Base-by-base conservation (phyloP, 1,140 invertebrate genomes). In the Scaptodrosophila lebanonensis region DNA sequence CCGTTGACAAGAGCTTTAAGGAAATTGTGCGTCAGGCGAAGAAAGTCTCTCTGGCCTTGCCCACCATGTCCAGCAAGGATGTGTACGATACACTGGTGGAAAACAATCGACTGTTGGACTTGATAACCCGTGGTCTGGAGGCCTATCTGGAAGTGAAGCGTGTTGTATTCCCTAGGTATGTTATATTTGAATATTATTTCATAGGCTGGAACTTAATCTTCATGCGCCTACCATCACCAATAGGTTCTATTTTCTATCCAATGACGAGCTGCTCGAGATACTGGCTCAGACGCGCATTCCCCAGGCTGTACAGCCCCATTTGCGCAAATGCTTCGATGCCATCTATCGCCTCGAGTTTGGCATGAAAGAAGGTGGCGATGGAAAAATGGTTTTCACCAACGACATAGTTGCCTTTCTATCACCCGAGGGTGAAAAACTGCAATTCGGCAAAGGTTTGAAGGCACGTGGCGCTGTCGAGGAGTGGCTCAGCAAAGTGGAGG, bases 231-330 rank as follows among this genome's bases (percentile, higher is more conserved):
- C 9, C 2, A n/a, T 38, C 1, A 6, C 0, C 8, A 0, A 4
- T 7, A 86, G 85, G 50, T 95, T 98, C 88, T 98, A 97, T 88
- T 98, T 98, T 86, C 88, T 98, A 15, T 98, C 96, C 0, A 98
- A 98, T 87, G 95, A 97, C 67, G 96, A 98, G 83, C 88, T 98
- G 11, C 88, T 98, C 20, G 96, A 98, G 88, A 97, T 98, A 71
- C 88, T 98, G 38, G 94, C 95, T 29, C 95, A 96, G 90, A 95
- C 94, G 0, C 89, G 93, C 57, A 95, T 96, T 87, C 94, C 95
- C 0, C 92, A 94, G 60, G 94, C 94, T 1, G 94, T 97, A 0
- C 95, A 97, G 77, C 93, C 93, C 6, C 94, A 97, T 88, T 87
- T 97, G 12, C 89, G 94, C 38, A 97, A 97, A 87, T 97, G 95